phyloP scores from a whole-genome alignment of 1,140 invertebrate species.

The Drosophila sulfurigaster region DNA sequence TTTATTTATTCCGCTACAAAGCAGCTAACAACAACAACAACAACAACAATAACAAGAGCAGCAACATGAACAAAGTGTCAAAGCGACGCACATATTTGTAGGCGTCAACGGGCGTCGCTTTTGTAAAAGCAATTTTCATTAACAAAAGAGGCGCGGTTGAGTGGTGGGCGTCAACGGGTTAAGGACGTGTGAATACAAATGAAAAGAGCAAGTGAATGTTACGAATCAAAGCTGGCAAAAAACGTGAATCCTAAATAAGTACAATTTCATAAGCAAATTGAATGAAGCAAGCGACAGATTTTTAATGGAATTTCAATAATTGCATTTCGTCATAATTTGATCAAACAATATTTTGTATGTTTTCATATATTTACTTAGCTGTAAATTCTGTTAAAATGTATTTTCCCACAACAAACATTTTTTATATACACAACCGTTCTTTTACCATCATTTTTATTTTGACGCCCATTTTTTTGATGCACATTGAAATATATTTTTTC shows the following conservation, averaged over 20 bases:
- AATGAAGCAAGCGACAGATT: slow-evolving; percentile 35
- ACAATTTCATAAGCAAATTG: slow-evolving; percentile 48
- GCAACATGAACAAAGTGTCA: slow-evolving; percentile 45
- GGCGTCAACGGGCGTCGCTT: slow-evolving; percentile 54
- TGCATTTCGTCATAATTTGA: neutral
- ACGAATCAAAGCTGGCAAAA: slow-evolving; percentile 19
- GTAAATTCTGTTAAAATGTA: neutral
- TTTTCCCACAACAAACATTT: neutral
- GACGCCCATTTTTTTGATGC: neutral
- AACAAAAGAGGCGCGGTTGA: slow-evolving; percentile 44
- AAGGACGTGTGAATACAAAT: slow-evolving; percentile 48
- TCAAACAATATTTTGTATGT: slow-evolving; percentile 11
- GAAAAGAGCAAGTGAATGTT: slow-evolving; percentile 38
- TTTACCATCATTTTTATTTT: neutral
- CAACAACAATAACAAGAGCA: slow-evolving; percentile 19
- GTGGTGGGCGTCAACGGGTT: slow-evolving; percentile 34
- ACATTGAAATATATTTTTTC: slow-evolving; percentile 12
- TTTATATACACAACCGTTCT: too few relatives aligned
- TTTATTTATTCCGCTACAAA: slow-evolving; percentile 44
- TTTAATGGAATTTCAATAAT: slow-evolving; percentile 28
- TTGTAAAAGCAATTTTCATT: slow-evolving; percentile 67
- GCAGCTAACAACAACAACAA: slow-evolving; percentile 15
- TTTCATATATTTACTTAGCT: neutral
- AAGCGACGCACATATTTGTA: slow-evolving; percentile 59
- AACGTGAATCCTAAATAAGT: neutral